Percentiles rank a stretch among this genome's conserved stretches.
These are phyloP conservation scores for Lordiphosa mommai DNA, from an alignment of 1,140 invertebrate species.

Conservation along the genomic window DNA sequence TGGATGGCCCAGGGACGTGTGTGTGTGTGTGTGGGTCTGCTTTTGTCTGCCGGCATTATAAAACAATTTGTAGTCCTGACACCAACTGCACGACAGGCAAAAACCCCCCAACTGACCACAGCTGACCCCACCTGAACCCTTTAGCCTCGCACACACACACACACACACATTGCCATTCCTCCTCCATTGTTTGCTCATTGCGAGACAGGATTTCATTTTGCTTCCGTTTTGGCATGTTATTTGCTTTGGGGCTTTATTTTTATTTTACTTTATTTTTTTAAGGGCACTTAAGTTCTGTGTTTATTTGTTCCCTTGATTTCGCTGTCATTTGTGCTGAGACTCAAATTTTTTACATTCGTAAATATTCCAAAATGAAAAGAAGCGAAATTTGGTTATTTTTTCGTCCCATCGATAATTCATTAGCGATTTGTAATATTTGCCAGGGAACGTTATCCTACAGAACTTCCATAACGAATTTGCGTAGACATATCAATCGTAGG, in stretches of 20 bases:
- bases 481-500: background rate
- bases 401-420: background rate
- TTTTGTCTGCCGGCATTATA: conserved; percentile 47
- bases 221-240: conserved; percentile 30
- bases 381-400: background rate
- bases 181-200: conserved; percentile 44
- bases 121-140: conserved; percentile 48
- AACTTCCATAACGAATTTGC: background rate
- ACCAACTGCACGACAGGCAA: conserved; percentile 7
- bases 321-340: no score
- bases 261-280: no score
- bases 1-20: background rate
- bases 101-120: conserved; percentile 26
- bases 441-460: background rate
- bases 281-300: no score
- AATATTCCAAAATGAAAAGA: conserved; percentile 7
- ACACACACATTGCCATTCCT: conserved; percentile 9
- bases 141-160: conserved; percentile 10
- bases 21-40: conserved; percentile 5
- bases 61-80: conserved; percentile 58
- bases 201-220: conserved; percentile 46
- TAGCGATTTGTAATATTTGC: background rate
- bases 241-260: conserved; percentile 4
- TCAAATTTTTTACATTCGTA: no score
- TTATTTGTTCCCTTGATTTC: no score